Percentiles rank a stretch among this genome's conserved stretches.
These are phyloP conservation scores for Phrynocephalus guinanensis DNA, from an alignment of 2,797 vertebrate genomes.

Conservation along the genomic window DNA sequence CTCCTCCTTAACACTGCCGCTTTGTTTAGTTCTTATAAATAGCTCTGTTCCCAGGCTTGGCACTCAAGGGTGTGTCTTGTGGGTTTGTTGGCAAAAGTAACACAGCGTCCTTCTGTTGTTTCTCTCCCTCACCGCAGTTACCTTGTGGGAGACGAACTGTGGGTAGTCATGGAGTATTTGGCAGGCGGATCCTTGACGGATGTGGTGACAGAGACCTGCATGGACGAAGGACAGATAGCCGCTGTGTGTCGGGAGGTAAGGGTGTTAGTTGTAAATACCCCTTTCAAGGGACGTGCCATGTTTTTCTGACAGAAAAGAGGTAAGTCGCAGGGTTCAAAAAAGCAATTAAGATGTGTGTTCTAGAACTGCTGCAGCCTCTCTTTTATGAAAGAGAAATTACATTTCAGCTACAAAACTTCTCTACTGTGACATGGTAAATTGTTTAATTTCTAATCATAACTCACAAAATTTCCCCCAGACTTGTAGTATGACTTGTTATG, in stretches of 20 bases:
- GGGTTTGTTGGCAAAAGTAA: not conserved
- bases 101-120: not conserved
- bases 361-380: not conserved
- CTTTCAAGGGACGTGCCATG: not conserved
- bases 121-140: constrained; percentile 80
- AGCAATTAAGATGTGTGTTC: not conserved
- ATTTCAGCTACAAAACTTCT: not conserved
- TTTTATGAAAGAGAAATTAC: not conserved
- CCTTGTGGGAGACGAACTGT: constrained; percentile 95
- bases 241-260: constrained; percentile 95
- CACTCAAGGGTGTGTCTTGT: not conserved
- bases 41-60: constrained; percentile 12
- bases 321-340: not conserved
- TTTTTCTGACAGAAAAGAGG: not conserved
- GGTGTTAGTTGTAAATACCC: not conserved
- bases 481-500: no score
- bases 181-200: constrained; percentile 95
- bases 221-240: constrained; percentile 97
- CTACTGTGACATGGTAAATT: no score
- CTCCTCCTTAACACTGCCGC: no score
- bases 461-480: no score
- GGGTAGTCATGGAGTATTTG: constrained; percentile 99
- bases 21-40: not conserved
- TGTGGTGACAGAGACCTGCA: constrained; percentile 95
- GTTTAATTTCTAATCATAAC: no score